Evolutionary conservation across 1,140 invertebrate species (phyloP).

Genomic region (Papilio glaucus): DNA sequence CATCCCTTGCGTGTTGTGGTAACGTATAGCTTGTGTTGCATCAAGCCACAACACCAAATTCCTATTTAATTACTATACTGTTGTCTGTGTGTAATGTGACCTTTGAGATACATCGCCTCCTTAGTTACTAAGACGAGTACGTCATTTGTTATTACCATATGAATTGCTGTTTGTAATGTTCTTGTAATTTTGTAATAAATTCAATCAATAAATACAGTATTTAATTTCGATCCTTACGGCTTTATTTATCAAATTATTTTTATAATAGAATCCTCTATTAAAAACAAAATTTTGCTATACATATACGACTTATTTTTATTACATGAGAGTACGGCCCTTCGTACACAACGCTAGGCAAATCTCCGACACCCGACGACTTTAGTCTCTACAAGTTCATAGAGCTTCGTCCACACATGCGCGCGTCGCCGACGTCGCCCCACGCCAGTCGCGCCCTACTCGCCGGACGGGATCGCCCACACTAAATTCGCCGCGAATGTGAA

Average conservation of each 20-base stretch:
- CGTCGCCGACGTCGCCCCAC: no score
- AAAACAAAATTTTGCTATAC: constrained; percentile 8
- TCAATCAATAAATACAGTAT: constrained; percentile 48
- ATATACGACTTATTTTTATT: neutral
- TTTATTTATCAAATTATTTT: constrained; percentile 21
- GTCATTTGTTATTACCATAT: neutral
- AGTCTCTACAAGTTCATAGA: no score
- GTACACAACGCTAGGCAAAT: no score
- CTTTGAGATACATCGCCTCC: constrained; percentile 29
- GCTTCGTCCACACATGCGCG: no score
- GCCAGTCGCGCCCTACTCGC: no score
- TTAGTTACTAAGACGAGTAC: constrained; percentile 13
- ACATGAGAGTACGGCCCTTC: no score
- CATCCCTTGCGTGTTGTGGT: constrained; percentile 6
- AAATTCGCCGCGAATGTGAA: no score
- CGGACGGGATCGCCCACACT: no score
- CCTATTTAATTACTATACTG: constrained; percentile 9
- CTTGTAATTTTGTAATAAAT: constrained; percentile 72
- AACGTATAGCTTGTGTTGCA: neutral
- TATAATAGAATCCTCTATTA: constrained; percentile 22
- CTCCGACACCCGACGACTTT: no score
- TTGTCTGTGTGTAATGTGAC: constrained; percentile 12
- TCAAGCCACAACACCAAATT: constrained; percentile 10
- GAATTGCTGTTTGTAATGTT: constrained; percentile 48
- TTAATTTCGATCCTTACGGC: constrained; percentile 37